These are phyloP conservation scores for Thymelicus sylvestris DNA, from an alignment of 2,888 invertebrate genomes.

Conservation along the genomic window DNA sequence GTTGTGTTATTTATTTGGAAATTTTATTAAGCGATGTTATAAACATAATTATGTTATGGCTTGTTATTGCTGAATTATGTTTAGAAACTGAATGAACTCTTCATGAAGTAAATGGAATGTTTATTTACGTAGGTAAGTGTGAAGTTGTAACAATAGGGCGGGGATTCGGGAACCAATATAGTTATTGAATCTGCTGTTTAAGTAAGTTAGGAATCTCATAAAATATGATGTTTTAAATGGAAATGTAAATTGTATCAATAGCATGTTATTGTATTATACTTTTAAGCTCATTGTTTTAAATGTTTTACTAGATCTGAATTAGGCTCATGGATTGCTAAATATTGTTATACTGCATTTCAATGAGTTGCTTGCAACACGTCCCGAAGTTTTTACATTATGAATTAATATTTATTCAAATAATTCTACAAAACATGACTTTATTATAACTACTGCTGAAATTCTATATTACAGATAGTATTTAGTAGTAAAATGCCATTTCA, in stretches of 20 bases:
- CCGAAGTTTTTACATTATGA: background rate
- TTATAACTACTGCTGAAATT: background rate
- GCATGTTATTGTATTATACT: conserved; percentile 13
- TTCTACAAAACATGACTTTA: background rate
- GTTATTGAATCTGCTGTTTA: conserved; percentile 39
- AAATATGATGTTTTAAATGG: conserved; percentile 8
- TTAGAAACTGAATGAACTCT: conserved; percentile 39
- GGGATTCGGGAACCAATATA: conserved; percentile 16
- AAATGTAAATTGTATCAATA: conserved; percentile 17
- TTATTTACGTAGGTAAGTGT: conserved; percentile 43
- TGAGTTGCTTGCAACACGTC: conserved; percentile 38
- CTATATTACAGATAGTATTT: no score
- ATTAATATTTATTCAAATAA: background rate
- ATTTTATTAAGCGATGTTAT: conserved; percentile 72
- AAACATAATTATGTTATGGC: conserved; percentile 52
- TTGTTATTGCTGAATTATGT: conserved; percentile 48
- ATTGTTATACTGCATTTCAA: conserved; percentile 24
- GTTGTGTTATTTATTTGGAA: conserved; percentile 73
- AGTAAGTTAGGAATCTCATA: conserved; percentile 34
- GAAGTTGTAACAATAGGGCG: conserved; percentile 28
- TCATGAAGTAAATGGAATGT: conserved; percentile 38
- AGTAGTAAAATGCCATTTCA: background rate
- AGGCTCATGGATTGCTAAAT: conserved; percentile 14
- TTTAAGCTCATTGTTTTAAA: conserved; percentile 22
- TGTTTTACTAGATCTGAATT: conserved; percentile 26